These are phyloP conservation scores for Myotis yumanensis DNA, from an alignment of 2,113 vertebrate species.

Conservation along the genomic window DNA sequence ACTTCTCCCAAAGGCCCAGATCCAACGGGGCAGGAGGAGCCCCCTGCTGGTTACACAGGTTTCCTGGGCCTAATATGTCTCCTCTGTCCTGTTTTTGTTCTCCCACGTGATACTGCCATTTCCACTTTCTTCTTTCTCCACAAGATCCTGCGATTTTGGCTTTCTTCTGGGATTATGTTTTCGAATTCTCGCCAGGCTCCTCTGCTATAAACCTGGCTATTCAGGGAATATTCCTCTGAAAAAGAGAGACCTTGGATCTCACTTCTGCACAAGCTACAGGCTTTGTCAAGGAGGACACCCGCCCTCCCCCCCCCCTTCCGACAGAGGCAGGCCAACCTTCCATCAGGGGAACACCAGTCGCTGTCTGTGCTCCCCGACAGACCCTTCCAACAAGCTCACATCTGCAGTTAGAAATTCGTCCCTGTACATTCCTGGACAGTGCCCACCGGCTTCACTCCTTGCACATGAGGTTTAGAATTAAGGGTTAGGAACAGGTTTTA, in stretches of 20 bases:
- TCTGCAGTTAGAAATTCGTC: not conserved
- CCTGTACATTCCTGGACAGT: not conserved
- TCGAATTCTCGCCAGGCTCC: not conserved
- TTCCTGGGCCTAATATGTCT: not conserved
- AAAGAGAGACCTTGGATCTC: not conserved
- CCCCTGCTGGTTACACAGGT: not conserved
- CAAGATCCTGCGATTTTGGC: not conserved
- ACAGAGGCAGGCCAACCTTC: not conserved
- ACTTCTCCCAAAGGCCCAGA: not conserved
- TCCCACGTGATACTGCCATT: not conserved
- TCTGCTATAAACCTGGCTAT: not conserved
- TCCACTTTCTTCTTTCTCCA: not conserved
- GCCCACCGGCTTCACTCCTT: not conserved
- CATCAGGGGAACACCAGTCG: not conserved
- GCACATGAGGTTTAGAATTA: not conserved
- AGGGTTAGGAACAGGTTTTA: not conserved
- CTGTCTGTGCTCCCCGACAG: not conserved
- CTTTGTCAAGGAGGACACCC: not conserved
- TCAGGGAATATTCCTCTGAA: not conserved
- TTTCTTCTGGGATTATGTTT: not conserved
- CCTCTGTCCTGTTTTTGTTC: not conserved
- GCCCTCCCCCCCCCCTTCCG: too few species aligned
- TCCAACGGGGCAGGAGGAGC: not conserved
- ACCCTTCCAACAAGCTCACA: not conserved
- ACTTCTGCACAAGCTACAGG: not conserved